phyloP scores from a whole-genome alignment of 2,797 vertebrate genomes.

The Coracias cyanogaster region DNA sequence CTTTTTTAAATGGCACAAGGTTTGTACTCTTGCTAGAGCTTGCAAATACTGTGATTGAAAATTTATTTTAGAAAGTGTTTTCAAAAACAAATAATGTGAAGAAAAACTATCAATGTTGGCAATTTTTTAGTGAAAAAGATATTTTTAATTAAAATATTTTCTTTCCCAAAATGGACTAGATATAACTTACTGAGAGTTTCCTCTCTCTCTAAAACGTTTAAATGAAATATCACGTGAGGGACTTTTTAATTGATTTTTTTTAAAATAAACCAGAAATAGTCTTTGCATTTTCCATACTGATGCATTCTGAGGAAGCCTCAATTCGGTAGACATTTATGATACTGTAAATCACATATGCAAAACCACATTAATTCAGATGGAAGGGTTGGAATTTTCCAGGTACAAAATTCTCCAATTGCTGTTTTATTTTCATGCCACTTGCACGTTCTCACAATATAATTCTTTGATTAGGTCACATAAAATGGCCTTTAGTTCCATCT shows the following conservation, averaged over 20 bases:
- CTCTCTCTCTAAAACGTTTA: background rate
- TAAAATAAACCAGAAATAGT: background rate
- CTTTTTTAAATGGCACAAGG: background rate
- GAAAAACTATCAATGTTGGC: background rate
- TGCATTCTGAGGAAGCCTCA: background rate
- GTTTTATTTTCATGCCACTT: background rate
- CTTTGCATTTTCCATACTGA: background rate
- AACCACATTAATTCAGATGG: background rate
- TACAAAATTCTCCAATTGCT: background rate
- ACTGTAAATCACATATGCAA: background rate
- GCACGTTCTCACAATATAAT: background rate
- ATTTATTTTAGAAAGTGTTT: background rate
- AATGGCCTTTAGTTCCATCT: background rate
- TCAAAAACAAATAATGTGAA: background rate
- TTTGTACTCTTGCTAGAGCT: background rate
- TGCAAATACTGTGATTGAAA: background rate
- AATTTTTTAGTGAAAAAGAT: background rate
- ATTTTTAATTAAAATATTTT: background rate
- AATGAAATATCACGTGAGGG: background rate
- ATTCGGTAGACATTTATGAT: background rate
- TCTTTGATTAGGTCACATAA: background rate
- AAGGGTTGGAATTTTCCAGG: background rate
- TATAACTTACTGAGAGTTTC: background rate
- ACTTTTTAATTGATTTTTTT: background rate
- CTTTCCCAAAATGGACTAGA: background rate